Base-by-base conservation (phyloP, 35 echinoderm and acorn worm genomes). In the Chiridota heheva region DNA sequence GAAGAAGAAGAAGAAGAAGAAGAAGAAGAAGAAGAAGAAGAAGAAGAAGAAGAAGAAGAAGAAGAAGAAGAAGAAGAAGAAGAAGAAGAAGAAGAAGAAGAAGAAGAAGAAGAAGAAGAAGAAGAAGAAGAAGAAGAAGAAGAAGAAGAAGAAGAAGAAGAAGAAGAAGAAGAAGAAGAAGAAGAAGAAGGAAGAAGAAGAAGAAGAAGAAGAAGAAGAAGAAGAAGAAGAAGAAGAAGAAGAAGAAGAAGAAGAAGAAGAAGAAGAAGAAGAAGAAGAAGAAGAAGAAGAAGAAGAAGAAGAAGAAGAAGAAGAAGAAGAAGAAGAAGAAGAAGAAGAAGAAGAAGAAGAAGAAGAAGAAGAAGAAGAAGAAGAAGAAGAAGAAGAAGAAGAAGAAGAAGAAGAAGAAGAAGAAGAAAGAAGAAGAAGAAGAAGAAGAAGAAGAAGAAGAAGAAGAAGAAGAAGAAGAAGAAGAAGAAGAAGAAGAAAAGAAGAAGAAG, bases 1-100 rank as follows among this genome's bases (percentile, higher is more conserved):
- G 29, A 66, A 66, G 29, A 66, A 66, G 29, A 66, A 66, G 29
- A 66, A 66, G 29, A 66, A 66, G 29, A 66, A 17, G 29, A 66
- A 66, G 29, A 31, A 66, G 29, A 31, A 66, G 29, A 17, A 66
- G 29, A 17, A 10, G 29, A 66, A 17, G 29, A 17, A 66, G 29
- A 66, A 17, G 29, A 66, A 66, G 29, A 66, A 66, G 10, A 17
- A 66, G 29, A 17, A 66, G 10, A 66, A 17, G 10, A 66, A 66
- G 10, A 66, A 66, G 10, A 66, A 17, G 10, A 31, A 66, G 10
- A 17, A 31, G 10, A 17, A 31, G 29, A 66, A 66, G 10, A 10
- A 17, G 29, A 66, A 66, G 29, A 66, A 66, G 29, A 66, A 66
- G 29, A 31, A 66, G 29, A 31, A 66, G 10, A 31, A 15, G 29